A percentile compares a stretch with the other conserved stretches of the same genome.
phyloP scores from a whole-genome alignment of 2,113 vertebrate genomes.

The Aldabrachelys gigantea region DNA sequence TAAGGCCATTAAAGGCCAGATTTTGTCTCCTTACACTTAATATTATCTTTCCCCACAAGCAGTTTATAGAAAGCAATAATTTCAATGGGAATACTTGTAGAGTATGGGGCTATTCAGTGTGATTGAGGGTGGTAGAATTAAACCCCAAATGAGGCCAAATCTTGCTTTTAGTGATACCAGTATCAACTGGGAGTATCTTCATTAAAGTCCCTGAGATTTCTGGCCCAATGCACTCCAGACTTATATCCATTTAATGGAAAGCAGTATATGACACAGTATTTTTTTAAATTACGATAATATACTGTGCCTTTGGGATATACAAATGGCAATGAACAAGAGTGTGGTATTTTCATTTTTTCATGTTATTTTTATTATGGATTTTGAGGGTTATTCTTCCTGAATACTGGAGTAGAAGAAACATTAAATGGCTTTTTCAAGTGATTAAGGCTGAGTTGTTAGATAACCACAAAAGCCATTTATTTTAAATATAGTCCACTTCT shows the following conservation, averaged over 20 bases:
- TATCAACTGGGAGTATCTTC: background rate
- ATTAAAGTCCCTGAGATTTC: background rate
- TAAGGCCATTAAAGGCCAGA: background rate
- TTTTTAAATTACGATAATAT: background rate
- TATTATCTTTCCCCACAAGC: background rate
- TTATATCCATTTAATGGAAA: background rate
- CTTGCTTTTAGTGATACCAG: background rate
- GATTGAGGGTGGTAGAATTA: background rate
- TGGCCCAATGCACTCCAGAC: background rate
- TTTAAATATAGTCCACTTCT: fast-evolving
- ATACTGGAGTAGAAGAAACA: background rate
- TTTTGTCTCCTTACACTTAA: background rate
- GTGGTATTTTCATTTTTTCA: background rate
- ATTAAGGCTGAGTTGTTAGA: background rate
- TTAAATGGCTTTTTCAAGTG: background rate
- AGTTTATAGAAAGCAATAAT: background rate
- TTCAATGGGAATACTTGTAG: background rate
- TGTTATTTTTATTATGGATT: background rate
- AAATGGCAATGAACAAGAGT: fast-evolving
- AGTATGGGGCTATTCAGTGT: background rate
- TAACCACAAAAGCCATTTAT: background rate
- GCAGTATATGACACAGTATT: background rate
- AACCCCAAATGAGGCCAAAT: background rate
- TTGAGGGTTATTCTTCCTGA: background rate
- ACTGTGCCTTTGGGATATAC: background rate